phyloP scores from a whole-genome alignment of 2,888 invertebrate genomes.

The Idaea aversata region DNA sequence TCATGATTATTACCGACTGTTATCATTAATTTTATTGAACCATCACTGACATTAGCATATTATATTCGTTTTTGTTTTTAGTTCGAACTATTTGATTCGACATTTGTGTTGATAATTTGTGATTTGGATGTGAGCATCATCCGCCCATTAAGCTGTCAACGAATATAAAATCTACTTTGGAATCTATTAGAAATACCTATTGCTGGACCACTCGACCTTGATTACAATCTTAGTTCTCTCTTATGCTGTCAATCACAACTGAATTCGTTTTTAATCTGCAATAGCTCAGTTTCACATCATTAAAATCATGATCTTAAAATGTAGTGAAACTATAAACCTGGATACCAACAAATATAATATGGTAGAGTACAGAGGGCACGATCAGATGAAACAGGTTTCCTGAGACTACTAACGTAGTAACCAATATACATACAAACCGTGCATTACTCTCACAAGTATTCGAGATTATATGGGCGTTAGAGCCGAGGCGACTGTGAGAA shows the following conservation, averaged over 20 bases:
- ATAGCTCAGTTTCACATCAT: constrained; percentile 37
- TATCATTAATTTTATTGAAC: constrained; percentile 58
- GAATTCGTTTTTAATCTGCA: constrained; percentile 18
- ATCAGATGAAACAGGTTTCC: constrained; percentile 68
- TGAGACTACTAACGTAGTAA: constrained; percentile 73
- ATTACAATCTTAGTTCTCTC: constrained; percentile 30
- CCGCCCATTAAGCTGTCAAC: constrained; percentile 49
- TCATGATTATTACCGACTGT: constrained; percentile 42
- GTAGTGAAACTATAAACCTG: constrained; percentile 68
- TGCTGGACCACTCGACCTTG: constrained; percentile 27
- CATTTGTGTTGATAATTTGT: constrained; percentile 39
- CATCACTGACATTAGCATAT: constrained; percentile 53
- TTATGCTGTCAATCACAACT: constrained; percentile 21
- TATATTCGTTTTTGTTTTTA: constrained; percentile 51
- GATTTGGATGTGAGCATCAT: constrained; percentile 38
- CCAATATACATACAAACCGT: constrained; percentile 74
- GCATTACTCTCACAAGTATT: constrained; percentile 63
- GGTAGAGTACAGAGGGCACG: constrained; percentile 72
- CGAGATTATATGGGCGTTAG: constrained; percentile 61
- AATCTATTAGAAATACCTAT: constrained; percentile 23
- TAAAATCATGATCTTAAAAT: constrained; percentile 53
- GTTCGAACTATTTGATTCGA: constrained; percentile 31
- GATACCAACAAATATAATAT: constrained; percentile 51
- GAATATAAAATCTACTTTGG: constrained; percentile 37
- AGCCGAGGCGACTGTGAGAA: constrained; percentile 65